Conservation (phyloP, 2,113 vertebrate species). For the Xyliphius kryptos region DNA sequence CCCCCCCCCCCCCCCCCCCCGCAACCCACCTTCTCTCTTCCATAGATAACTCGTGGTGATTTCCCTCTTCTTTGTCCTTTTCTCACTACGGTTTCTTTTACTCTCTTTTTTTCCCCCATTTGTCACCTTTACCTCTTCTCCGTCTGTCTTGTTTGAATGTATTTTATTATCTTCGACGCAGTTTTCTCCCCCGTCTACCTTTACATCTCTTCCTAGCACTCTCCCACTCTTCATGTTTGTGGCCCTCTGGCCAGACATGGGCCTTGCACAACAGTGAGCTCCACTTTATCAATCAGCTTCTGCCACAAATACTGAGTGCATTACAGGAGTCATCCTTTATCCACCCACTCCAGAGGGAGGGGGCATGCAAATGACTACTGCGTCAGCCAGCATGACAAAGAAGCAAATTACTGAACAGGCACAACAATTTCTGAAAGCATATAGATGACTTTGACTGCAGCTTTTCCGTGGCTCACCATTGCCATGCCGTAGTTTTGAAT, state of each 20-base stretch:
- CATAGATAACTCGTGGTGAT: constrained; percentile 36
- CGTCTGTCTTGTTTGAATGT: constrained; percentile 28
- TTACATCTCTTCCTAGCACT: constrained; percentile 14
- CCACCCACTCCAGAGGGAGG: constrained; percentile 40
- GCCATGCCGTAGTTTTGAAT: constrained; percentile 16
- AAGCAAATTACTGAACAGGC: constrained; percentile 37
- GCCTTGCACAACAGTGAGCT: constrained; percentile 69
- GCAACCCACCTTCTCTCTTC: constrained; percentile 10
- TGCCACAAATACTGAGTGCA: constrained; percentile 49
- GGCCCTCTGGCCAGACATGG: constrained; percentile 84
- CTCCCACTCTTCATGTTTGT: constrained; percentile 56
- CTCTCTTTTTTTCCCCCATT: constrained; percentile 31
- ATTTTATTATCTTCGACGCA: constrained; percentile 32
- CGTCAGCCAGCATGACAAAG: constrained; percentile 45
- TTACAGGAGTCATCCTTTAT: constrained; percentile 46
- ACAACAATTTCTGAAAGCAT: constrained; percentile 43
- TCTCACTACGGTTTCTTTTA: constrained; percentile 4
- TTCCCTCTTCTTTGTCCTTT: constrained; percentile 23
- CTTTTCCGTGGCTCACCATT: neutral
- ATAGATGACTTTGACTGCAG: constrained; percentile 29
- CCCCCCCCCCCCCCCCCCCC: constrained; percentile 61
- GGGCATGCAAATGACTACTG: constrained; percentile 50
- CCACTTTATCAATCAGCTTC: constrained; percentile 75
- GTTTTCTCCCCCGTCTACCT: too few relatives aligned
- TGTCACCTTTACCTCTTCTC: constrained; percentile 26